Evolutionary conservation across 2,888 invertebrate genomes (phyloP).

Genomic region (Gisinianus flammeolus): DNA sequence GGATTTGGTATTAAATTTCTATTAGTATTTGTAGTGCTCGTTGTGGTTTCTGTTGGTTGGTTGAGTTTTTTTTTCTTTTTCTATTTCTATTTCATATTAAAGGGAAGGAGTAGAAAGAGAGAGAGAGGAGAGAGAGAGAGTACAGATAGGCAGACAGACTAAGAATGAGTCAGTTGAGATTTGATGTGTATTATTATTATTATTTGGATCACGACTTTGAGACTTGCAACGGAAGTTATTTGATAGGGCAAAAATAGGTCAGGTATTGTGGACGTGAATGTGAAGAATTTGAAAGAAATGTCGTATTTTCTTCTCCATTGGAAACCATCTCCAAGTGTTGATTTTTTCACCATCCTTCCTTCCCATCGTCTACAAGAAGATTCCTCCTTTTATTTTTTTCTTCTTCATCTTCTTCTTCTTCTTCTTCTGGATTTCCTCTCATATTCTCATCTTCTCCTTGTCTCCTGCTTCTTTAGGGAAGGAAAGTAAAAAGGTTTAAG

Average conservation of each 20-base stretch:
- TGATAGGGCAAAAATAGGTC: background rate
- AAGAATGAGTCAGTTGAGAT: background rate
- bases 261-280: background rate
- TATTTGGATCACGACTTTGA: conserved; percentile 9
- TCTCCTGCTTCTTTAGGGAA: background rate
- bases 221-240: background rate
- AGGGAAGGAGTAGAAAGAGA: background rate
- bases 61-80: too few relatives aligned
- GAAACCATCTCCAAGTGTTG: background rate
- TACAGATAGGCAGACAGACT: background rate
- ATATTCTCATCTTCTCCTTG: too few relatives aligned
- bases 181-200: background rate
- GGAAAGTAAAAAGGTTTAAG: background rate
- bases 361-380: background rate
- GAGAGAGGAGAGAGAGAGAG: conserved; percentile 4
- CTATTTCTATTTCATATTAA: too few relatives aligned
- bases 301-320: too few relatives aligned
- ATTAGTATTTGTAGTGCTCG: background rate
- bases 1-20: background rate
- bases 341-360: too few relatives aligned
- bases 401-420: background rate
- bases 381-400: background rate
- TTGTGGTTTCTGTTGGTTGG: background rate
- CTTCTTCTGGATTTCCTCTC: too few relatives aligned
- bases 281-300: background rate